Conservation (phyloP, 2,888 invertebrate genomes). For the Hemistola chrysoprasaria region DNA sequence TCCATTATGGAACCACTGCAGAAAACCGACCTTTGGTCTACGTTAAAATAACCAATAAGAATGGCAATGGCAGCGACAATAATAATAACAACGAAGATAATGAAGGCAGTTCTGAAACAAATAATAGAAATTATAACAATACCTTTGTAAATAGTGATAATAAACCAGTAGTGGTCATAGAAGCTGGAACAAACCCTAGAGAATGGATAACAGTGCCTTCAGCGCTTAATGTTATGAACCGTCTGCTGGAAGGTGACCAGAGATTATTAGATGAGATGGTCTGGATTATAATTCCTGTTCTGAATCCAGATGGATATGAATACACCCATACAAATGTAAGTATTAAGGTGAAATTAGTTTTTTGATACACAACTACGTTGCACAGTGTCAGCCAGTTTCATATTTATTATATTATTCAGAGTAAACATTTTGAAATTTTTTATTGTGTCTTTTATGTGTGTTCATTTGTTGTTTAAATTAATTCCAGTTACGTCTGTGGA, state of each 20-base stretch:
- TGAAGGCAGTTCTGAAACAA: no score
- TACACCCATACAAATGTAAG: constrained; percentile 82
- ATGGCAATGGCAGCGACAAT: constrained; percentile 18
- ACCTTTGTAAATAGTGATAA: constrained; percentile 40
- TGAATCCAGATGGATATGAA: constrained; percentile 89
- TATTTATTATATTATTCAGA: no score
- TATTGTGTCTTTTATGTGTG: no score
- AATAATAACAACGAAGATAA: no score
- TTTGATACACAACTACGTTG: no score
- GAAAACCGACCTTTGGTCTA: constrained; percentile 57
- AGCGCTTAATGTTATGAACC: constrained; percentile 83
- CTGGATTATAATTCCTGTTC: constrained; percentile 86
- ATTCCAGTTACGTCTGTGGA: constrained; percentile 85
- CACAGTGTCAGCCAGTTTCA: no score
- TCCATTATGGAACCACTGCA: constrained; percentile 50
- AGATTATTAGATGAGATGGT: constrained; percentile 79
- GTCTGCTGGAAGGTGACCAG: constrained; percentile 75
- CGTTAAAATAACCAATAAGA: constrained; percentile 68
- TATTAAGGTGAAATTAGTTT: constrained; percentile 21
- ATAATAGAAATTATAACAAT: no score
- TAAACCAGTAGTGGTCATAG: constrained; percentile 81
- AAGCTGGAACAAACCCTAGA: constrained; percentile 84
- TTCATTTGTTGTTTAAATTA: no score
- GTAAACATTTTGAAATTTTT: no score
- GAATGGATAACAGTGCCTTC: constrained; percentile 88